Base-by-base conservation (phyloP, 2,113 vertebrate genomes). In the Lophochroa leadbeateri region DNA sequence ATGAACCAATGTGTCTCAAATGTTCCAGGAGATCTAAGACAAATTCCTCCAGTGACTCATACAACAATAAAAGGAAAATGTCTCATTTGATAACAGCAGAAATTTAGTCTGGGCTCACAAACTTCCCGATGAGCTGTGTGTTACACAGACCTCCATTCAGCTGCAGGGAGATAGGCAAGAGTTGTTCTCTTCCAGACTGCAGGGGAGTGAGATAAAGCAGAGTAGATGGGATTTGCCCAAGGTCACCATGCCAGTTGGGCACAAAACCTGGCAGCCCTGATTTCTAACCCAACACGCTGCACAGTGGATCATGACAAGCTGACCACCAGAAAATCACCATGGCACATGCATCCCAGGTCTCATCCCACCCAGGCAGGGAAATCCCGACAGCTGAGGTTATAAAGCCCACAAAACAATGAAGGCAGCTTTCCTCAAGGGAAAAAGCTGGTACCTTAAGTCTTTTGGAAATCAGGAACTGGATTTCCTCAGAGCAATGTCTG, bases 241-340 rank as follows among this genome's bases (percentile, higher is more conserved):
- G 31, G 86, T n/a, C 46, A 39, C 19, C 0, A 0, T 6, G n/a
- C 9, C 49, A 74, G 31, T 7, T 0, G 0, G 41, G 60, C 24
- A 58, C 37, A 46, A 88, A 70, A 35, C 18, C n/a, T 11, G 52
- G 19, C 14, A 47, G 58, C 8, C 6, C 20, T 0, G 0, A 35
- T 60, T 86, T 78, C 60, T 39, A 21, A 31, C 33, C 47, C 67
- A 68, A 6, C 13, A 33, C 2, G 0, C 23, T 11, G n/a, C 6
- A 3, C 19, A 28, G n/a, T 27, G 28, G 10, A 43, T 44, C 35
- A 47, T 1, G 1, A 11, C 17, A 33, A 64, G 31, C 18, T 77
- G 35, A 25, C 39, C 0, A 1, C 35, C 49, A 72, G 47, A 49
- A 17, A 80, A 46, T 17, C 25, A 3, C 43, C 6, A 0, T 31